phyloP scores from a whole-genome alignment of 2,113 vertebrate species.

The Grantiella picta region DNA sequence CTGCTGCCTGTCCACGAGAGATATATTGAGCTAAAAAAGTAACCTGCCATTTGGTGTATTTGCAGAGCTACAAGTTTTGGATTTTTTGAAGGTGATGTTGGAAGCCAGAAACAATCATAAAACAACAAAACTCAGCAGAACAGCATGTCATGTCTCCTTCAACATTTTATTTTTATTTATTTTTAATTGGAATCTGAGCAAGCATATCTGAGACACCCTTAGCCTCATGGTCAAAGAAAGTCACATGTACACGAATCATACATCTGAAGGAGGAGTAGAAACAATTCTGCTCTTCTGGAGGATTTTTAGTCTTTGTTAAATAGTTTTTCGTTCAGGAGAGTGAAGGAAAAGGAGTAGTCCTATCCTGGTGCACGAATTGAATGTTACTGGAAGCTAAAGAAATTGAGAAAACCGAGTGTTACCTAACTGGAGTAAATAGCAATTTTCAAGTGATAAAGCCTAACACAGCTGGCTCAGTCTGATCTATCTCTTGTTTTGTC shows the following conservation, averaged over 20 bases:
- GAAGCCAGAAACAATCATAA: background rate
- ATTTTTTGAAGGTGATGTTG: background rate
- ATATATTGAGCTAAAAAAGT: background rate
- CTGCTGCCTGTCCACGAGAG: background rate
- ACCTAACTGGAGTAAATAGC: background rate
- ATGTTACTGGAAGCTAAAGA: background rate
- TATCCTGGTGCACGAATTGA: background rate
- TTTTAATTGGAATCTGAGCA: slow-evolving; percentile 9
- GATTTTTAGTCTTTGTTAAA: background rate
- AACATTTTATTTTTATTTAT: background rate
- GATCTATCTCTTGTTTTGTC: background rate
- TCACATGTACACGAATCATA: background rate
- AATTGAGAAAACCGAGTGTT: background rate
- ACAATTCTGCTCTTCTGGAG: background rate
- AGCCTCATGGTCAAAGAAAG: background rate
- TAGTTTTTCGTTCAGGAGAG: background rate
- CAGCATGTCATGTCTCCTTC: background rate
- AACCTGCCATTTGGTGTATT: background rate
- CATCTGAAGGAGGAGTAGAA: background rate
- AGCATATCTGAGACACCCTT: background rate
- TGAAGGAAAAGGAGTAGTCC: background rate
- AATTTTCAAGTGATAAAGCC: background rate
- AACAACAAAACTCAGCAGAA: background rate
- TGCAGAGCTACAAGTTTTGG: background rate
- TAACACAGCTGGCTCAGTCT: background rate